Evolutionary conservation across 2,888 invertebrate genomes (phyloP), one percentile per base, ranked within the genome.

Genomic region (Campoplex capitator): DNA sequence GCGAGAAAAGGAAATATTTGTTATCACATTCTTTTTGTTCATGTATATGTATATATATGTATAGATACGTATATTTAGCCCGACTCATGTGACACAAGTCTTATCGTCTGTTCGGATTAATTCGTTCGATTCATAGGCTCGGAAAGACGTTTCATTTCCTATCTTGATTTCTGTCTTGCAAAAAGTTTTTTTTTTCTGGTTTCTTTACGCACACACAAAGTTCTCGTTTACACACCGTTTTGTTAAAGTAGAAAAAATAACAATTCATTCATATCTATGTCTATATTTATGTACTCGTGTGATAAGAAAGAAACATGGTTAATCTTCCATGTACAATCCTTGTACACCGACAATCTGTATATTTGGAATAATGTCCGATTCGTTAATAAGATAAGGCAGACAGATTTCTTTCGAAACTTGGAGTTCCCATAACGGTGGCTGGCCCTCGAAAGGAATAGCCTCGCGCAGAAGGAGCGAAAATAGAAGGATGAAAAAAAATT

Each of bases 81-180:
- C 58, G n/a, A 38, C 56, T 51, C 48, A 38, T 74, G 38, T 18
- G 18, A 42, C 54, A 65, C 68, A 54, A 45, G 78, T 70, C 38
- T 77, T 75, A 80, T 68, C 54, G 67, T 76, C 83, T 38, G 68
- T 82, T 82, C 23, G 82, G 84, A 87, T 87, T 84, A 87, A 87
- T 82, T 84, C 56, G 68, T 82, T 78, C 82, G 82, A 84, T 84
- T 87, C 84, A 84, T 75, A 87, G 76, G 81, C 38, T 79, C 6
- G 58, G 73, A 75, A 82, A 65, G 65, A 70, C 70, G 23, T 16
- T 32, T 42, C 28, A 81, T 84, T 73, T 75, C 58, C 70, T 83
- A 81, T 81, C 83, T 75, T 71, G 81, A 82, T 84, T 84, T 75
- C 54, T 45, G n/a, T 71, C 68, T 74, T 45, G 62, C 28, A 42